Conservation (phyloP, 2,113 vertebrate species). For the Xerus inauris region DNA sequence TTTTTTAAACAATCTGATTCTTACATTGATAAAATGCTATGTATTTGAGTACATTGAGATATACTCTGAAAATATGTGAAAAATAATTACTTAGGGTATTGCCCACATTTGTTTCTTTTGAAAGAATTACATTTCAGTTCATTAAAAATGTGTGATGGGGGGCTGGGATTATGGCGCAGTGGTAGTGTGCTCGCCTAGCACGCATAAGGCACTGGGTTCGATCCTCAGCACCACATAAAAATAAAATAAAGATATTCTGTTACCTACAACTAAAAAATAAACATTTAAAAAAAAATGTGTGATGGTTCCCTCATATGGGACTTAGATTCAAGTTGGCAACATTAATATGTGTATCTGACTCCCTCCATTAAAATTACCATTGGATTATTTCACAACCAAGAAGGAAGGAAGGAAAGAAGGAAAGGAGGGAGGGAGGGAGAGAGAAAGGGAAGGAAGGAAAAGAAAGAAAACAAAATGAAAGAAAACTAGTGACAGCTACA, state of each 20-base stretch:
- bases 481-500: not conserved
- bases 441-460: not conserved
- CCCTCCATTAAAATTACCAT: not conserved
- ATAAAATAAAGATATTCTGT: too few relatives aligned
- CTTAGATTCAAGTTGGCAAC: not conserved
- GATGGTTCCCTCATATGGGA: not conserved
- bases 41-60: not conserved
- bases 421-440: too few relatives aligned
- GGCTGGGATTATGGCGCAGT: too few relatives aligned
- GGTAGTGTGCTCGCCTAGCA: too few relatives aligned
- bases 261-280: too few relatives aligned
- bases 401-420: not conserved
- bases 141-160: slow-evolving; percentile 2
- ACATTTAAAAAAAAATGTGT: not conserved
- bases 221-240: too few relatives aligned
- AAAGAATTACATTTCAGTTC: not conserved
- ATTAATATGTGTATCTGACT: not conserved
- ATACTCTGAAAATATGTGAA: not conserved
- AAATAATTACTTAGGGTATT: not conserved
- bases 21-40: not conserved
- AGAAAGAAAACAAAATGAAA: too few relatives aligned
- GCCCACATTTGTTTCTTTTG: not conserved
- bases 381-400: not conserved
- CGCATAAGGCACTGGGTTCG: too few relatives aligned
- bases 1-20: not conserved